Evolutionary conservation across 2,888 invertebrate genomes (phyloP).

Genomic region (Tetanocera ferruginea): DNA sequence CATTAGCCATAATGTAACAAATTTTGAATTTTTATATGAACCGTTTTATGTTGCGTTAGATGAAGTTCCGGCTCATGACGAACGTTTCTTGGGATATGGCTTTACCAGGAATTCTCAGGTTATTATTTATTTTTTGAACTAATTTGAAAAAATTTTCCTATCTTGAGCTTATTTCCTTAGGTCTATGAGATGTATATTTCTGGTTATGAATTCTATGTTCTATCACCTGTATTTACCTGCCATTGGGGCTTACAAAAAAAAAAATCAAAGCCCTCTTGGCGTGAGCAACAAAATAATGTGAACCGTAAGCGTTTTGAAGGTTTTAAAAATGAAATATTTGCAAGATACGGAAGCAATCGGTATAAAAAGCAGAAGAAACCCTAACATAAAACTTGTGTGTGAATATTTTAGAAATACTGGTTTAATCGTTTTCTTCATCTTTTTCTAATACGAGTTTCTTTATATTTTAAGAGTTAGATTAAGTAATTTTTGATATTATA

Average conservation of each 20-base stretch:
- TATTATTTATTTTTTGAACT: constrained; percentile 52
- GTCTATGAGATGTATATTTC: constrained; percentile 93
- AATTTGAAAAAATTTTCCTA: background rate
- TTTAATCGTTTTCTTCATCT: no score
- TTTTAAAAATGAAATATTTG: constrained; percentile 87
- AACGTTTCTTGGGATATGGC: constrained; percentile 91
- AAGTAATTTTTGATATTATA: no score
- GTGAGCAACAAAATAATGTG: constrained; percentile 87
- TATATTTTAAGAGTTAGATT: no score
- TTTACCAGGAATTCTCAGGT: constrained; percentile 95
- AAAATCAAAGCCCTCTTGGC: constrained; percentile 84
- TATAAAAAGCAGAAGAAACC: no score
- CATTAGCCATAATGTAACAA: constrained; percentile 88
- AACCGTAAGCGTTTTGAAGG: constrained; percentile 86
- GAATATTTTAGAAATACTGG: no score
- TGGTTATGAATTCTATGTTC: constrained; percentile 88
- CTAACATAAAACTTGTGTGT: no score
- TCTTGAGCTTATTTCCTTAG: constrained; percentile 70
- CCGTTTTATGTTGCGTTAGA: constrained; percentile 91
- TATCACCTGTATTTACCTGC: constrained; percentile 89
- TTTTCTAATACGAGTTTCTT: no score
- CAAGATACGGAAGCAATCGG: constrained; percentile 72
- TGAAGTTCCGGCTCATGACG: constrained; percentile 86
- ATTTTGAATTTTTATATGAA: constrained; percentile 88
- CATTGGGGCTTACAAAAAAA: constrained; percentile 91